Evolutionary conservation across 2,113 vertebrate genomes (phyloP).

Genomic region (Spheniscus mendiculus): DNA sequence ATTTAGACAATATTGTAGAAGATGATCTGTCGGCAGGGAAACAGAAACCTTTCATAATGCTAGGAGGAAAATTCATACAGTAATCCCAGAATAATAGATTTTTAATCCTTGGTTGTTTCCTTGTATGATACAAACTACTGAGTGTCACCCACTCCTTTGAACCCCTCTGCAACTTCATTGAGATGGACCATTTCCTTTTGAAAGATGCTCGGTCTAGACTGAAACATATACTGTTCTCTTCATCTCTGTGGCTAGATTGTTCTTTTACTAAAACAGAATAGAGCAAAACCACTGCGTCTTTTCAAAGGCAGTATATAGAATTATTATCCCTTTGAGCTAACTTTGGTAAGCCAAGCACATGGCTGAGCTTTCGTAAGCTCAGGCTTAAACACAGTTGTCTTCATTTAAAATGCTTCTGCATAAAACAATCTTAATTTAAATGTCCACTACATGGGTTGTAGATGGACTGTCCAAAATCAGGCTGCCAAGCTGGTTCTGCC

Average conservation of each 20-base stretch:
- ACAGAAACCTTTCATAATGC: slow-evolving; percentile 13
- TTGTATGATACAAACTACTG: neutral
- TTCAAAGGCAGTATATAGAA: neutral
- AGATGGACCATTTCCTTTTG: neutral
- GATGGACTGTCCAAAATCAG: neutral
- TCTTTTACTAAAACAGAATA: neutral
- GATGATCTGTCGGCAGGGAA: neutral
- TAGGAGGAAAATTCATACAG: neutral
- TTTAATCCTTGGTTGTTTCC: slow-evolving; percentile 43
- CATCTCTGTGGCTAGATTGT: neutral
- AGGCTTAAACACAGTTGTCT: neutral
- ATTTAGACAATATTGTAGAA: neutral
- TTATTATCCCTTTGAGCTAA: neutral
- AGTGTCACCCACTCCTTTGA: neutral
- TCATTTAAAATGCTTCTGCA: neutral
- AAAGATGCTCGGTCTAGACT: neutral
- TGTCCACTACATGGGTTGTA: neutral
- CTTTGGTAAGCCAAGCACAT: neutral
- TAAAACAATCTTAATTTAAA: neutral
- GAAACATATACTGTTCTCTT: neutral
- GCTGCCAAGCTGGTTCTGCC: neutral
- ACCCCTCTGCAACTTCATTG: neutral
- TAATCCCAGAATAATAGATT: slow-evolving; percentile 30
- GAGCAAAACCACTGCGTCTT: neutral
- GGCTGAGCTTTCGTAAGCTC: neutral